A percentile compares a stretch with the other conserved stretches of the same genome.
phyloP scores from a whole-genome alignment of 1,140 invertebrate genomes.

The roundworm (Caenorhabditis elegans) region DNA sequence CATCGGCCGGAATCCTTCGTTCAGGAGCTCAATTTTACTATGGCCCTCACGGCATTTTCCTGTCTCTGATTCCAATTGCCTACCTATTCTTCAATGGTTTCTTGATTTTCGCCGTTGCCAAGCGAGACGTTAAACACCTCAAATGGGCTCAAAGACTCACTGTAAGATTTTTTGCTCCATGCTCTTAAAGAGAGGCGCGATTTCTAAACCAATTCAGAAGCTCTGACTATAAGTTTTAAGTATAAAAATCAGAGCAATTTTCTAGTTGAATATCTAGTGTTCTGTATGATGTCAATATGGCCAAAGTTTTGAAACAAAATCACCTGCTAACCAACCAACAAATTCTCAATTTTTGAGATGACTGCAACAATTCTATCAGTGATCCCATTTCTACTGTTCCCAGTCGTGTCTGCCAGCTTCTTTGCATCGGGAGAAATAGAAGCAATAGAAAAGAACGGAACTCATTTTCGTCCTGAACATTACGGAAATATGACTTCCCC shows the following conservation, averaged over 20 bases:
- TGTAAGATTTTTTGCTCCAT: too few relatives aligned
- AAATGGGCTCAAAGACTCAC: background rate
- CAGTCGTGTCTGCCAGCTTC: background rate
- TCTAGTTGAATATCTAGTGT: too few relatives aligned
- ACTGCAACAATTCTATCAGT: background rate
- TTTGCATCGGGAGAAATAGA: background rate
- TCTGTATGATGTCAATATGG: too few relatives aligned
- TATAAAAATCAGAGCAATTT: too few relatives aligned
- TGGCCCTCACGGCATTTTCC: background rate
- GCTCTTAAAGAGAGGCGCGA: too few relatives aligned
- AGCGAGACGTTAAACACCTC: background rate
- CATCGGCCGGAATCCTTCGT: background rate
- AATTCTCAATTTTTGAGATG: background rate
- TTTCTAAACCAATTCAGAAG: too few relatives aligned
- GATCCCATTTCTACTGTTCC: background rate
- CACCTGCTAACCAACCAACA: background rate
- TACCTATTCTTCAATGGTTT: background rate
- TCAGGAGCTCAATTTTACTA: background rate
- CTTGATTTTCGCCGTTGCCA: background rate
- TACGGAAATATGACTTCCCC: background rate
- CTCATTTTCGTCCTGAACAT: background rate
- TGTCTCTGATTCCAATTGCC: background rate
- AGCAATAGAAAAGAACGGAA: background rate
- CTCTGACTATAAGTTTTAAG: too few relatives aligned
- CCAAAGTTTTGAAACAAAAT: background rate